Percentiles rank a stretch among this genome's conserved stretches.
Evolutionary conservation across 2,113 vertebrate species (phyloP).

Genomic region (Pelusios castaneus): DNA sequence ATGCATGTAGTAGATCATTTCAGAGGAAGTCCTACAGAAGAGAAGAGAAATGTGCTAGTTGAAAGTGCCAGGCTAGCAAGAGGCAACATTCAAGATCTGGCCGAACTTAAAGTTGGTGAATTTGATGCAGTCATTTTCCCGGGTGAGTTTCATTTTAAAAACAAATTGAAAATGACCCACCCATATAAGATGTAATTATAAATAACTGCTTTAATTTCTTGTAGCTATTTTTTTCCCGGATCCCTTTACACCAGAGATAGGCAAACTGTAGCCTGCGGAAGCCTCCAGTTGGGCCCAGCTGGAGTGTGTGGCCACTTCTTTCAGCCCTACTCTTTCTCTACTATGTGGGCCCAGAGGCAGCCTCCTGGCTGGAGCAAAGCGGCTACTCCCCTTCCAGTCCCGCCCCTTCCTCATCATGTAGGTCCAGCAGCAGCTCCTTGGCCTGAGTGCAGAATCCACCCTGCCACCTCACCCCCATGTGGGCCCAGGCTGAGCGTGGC

Average conservation of each 20-base stretch:
- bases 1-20: constrained; percentile 87
- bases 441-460: too few species aligned
- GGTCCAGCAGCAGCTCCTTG: too few species aligned
- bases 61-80: constrained; percentile 84
- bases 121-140: constrained; percentile 83
- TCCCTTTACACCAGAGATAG: accelerated
- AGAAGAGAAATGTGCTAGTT: constrained; percentile 83
- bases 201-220: background rate
- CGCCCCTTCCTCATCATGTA: too few species aligned
- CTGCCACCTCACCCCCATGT: too few species aligned
- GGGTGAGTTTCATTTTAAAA: constrained; percentile 64
- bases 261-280: too few species aligned
- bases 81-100: constrained; percentile 82
- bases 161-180: background rate
- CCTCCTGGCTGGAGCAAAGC: too few species aligned
- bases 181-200: background rate
- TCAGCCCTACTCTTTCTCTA: too few species aligned
- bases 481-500: too few species aligned
- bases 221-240: background rate
- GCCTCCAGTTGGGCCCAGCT: too few species aligned
- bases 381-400: too few species aligned
- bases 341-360: too few species aligned
- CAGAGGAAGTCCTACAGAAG: constrained; percentile 79
- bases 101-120: constrained; percentile 76
- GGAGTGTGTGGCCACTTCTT: too few species aligned